Conservation (phyloP, 2,888 invertebrate genomes). For the Macrophya alboannulata region DNA sequence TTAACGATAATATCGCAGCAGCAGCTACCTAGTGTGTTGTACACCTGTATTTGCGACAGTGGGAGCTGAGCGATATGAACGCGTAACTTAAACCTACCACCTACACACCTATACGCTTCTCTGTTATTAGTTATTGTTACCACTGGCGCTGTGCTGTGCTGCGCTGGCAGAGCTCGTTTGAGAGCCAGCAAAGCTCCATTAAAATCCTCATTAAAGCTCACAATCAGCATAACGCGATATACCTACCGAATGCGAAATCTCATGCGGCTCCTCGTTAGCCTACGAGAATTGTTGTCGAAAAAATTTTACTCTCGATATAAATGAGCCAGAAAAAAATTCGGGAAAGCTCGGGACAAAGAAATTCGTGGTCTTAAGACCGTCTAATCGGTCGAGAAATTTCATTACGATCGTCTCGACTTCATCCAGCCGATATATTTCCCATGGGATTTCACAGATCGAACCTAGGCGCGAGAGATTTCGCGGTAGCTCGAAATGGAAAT, state of each 20-base stretch:
- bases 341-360: not conserved
- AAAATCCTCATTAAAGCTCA: slow-evolving; percentile 34
- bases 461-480: too few species aligned
- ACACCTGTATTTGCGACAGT: not conserved
- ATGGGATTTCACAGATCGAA: too few species aligned
- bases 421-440: too few species aligned
- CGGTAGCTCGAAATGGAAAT: not conserved
- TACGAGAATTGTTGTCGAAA: not conserved
- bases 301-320: not conserved
- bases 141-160: too few species aligned
- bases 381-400: too few species aligned
- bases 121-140: slow-evolving; percentile 35
- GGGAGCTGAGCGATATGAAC: not conserved
- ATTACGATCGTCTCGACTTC: too few species aligned
- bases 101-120: not conserved
- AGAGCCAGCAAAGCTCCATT: slow-evolving; percentile 9
- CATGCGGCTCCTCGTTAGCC: not conserved
- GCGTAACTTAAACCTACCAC: not conserved
- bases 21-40: not conserved
- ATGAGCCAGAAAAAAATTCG: not conserved
- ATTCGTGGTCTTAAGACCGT: not conserved
- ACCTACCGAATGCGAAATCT: not conserved
- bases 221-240: slow-evolving; percentile 7
- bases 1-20: not conserved
- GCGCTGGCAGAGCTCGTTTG: not conserved